These are phyloP conservation scores for Gerris buenoi DNA, from an alignment of 1,140 invertebrate species.

Conservation along the genomic window DNA sequence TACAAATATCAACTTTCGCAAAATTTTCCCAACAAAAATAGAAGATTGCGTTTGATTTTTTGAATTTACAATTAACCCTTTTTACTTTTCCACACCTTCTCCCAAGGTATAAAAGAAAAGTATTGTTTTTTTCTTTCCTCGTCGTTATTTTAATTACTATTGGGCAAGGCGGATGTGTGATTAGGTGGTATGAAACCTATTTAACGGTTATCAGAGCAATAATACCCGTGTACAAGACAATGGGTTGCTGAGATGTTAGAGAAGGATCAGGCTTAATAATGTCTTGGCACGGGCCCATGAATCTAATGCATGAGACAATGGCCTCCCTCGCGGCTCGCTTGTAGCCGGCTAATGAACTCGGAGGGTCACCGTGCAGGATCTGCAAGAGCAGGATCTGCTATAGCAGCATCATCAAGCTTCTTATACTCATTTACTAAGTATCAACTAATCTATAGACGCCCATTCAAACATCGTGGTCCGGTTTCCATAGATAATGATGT, in stretches of 20 bases:
- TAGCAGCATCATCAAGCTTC: not conserved
- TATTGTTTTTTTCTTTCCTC: too few species aligned
- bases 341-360: not conserved
- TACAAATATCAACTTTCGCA: too few species aligned
- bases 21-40: too few species aligned
- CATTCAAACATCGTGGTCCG: constrained; percentile 18
- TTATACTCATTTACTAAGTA: not conserved
- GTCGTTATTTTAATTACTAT: too few species aligned
- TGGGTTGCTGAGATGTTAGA: too few species aligned
- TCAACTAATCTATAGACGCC: not conserved
- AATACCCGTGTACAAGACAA: not conserved
- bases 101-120: too few species aligned
- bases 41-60: too few species aligned
- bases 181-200: not conserved
- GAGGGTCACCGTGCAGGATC: not conserved
- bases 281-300: not conserved
- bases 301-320: not conserved
- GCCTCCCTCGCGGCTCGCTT: not conserved
- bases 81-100: too few species aligned
- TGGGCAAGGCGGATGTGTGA: not conserved
- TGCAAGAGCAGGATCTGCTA: not conserved
- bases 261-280: not conserved
- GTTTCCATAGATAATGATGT: too few species aligned
- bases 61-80: too few species aligned
- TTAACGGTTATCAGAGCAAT: not conserved